Percentiles rank a stretch among this genome's conserved stretches.
Evolutionary conservation across 2,888 invertebrate genomes (phyloP).

Genomic region (Zaprionus obscuricornis): DNA sequence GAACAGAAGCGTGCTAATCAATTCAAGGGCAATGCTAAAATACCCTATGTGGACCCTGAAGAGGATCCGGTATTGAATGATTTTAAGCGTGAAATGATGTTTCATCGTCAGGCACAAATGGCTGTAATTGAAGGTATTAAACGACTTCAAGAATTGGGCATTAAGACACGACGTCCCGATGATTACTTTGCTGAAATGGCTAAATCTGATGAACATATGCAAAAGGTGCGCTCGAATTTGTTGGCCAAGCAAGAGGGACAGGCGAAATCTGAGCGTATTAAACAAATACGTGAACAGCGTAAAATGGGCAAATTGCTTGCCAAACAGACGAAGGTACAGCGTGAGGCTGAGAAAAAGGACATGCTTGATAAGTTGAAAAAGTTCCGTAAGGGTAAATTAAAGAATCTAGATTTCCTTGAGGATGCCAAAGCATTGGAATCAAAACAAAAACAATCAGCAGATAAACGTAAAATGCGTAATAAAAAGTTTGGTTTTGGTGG

Average conservation of each 20-base stretch:
- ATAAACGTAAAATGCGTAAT: slow-evolving; percentile 89
- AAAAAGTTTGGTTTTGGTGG: slow-evolving; percentile 97
- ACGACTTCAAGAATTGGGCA: slow-evolving; percentile 88
- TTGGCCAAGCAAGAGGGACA: slow-evolving; percentile 93
- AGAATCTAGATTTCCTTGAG: slow-evolving; percentile 92
- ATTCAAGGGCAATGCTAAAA: slow-evolving; percentile 88
- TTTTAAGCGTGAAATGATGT: slow-evolving; percentile 94
- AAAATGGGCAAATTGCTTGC: slow-evolving; percentile 96
- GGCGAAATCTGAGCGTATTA: slow-evolving; percentile 94
- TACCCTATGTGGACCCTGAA: slow-evolving; percentile 86
- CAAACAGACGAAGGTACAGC: slow-evolving; percentile 91
- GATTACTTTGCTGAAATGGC: slow-evolving; percentile 99
- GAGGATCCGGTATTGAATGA: slow-evolving; percentile 94
- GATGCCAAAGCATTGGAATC: slow-evolving; percentile 84
- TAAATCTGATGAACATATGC: slow-evolving; percentile 98
- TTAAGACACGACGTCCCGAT: slow-evolving; percentile 93
- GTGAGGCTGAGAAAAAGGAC: slow-evolving; percentile 95
- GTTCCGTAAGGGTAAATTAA: slow-evolving; percentile 92
- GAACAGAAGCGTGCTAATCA: slow-evolving; percentile 88
- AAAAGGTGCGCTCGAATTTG: slow-evolving; percentile 93
- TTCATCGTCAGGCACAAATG: slow-evolving; percentile 94
- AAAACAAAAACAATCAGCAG: slow-evolving; percentile 81
- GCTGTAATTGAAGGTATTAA: slow-evolving; percentile 92
- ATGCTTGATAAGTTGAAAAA: slow-evolving; percentile 97
- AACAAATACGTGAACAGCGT: slow-evolving; percentile 93